Percentiles rank a stretch among this genome's conserved stretches.
phyloP scores from a whole-genome alignment of 2,888 invertebrate genomes.

The Platycheirus albimanus region DNA sequence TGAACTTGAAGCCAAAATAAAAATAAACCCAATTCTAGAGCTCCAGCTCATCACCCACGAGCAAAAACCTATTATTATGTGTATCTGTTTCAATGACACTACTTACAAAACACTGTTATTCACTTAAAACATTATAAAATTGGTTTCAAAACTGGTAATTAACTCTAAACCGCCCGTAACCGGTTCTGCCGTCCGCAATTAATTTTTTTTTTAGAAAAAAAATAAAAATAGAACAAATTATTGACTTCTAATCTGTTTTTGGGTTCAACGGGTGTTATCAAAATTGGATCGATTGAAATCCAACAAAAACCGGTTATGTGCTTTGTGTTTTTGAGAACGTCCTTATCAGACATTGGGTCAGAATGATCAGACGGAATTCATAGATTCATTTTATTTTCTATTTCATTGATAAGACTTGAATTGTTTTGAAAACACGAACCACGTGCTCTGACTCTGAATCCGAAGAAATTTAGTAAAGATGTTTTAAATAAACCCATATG shows the following conservation, averaged over 20 bases:
- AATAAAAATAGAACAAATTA: constrained; percentile 33
- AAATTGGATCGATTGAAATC: constrained; percentile 62
- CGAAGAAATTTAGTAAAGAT: too few species aligned
- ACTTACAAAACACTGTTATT: neutral
- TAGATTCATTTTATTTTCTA: neutral
- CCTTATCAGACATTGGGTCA: neutral
- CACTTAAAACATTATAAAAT: neutral
- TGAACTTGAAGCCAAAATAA: too few species aligned
- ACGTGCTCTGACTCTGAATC: neutral
- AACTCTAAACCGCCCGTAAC: neutral
- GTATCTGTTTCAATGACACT: neutral
- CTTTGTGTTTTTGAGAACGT: constrained; percentile 20
- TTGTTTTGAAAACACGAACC: constrained; percentile 7
- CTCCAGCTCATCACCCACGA: too few species aligned
- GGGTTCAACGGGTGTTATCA: constrained; percentile 72
- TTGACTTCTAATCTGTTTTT: constrained; percentile 59
- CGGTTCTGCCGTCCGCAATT: constrained; percentile 9
- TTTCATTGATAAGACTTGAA: neutral
- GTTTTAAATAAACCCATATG: too few species aligned
- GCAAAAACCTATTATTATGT: too few species aligned
- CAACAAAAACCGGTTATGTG: constrained; percentile 56
- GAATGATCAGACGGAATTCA: constrained; percentile 1
- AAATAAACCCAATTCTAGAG: too few species aligned
- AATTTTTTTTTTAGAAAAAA: constrained; percentile 6
- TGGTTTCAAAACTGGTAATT: constrained; percentile 10